A percentile compares a stretch with the other conserved stretches of the same genome.
phyloP scores from a whole-genome alignment of 53 echinoderm and acorn worm genomes.

The Holothuria scabra region DNA sequence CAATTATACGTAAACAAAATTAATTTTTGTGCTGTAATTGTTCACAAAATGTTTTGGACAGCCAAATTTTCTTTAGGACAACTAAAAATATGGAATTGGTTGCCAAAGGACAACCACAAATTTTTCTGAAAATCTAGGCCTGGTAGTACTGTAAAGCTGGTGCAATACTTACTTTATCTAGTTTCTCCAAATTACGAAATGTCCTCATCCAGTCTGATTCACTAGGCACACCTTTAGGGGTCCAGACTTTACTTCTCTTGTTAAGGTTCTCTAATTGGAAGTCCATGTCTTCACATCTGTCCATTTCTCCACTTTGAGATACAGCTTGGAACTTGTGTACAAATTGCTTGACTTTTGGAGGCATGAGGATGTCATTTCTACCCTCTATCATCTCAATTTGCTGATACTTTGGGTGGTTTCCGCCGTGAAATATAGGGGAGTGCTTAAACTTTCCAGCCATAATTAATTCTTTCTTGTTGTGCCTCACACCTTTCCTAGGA shows the following conservation, averaged over 20 bases:
- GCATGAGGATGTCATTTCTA: neutral
- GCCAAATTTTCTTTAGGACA: too few species aligned
- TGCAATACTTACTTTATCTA: too few species aligned
- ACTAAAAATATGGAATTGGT: too few species aligned
- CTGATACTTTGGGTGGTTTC: slow-evolving; percentile 58
- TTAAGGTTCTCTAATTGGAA: slow-evolving; percentile 55
- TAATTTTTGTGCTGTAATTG: too few species aligned
- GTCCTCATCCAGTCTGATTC: too few species aligned
- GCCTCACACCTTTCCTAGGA: slow-evolving; percentile 43
- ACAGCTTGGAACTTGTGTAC: slow-evolving; percentile 20
- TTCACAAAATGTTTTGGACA: too few species aligned
- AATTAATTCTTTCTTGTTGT: slow-evolving; percentile 37
- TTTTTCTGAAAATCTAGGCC: too few species aligned
- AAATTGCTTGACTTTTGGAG: neutral
- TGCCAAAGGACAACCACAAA: too few species aligned
- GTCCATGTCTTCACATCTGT: slow-evolving; percentile 55
- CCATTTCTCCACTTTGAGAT: neutral
- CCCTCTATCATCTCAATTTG: slow-evolving; percentile 27
- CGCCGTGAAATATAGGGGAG: slow-evolving; percentile 16
- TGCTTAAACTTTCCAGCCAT: slow-evolving; percentile 28
- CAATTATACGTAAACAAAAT: too few species aligned
- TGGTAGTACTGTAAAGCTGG: too few species aligned
- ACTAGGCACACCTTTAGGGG: too few species aligned
- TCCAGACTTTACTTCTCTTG: slow-evolving; percentile 9
- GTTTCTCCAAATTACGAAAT: too few species aligned